phyloP scores from a whole-genome alignment of 2,888 invertebrate species.

The Conops quadrifasciatus region DNA sequence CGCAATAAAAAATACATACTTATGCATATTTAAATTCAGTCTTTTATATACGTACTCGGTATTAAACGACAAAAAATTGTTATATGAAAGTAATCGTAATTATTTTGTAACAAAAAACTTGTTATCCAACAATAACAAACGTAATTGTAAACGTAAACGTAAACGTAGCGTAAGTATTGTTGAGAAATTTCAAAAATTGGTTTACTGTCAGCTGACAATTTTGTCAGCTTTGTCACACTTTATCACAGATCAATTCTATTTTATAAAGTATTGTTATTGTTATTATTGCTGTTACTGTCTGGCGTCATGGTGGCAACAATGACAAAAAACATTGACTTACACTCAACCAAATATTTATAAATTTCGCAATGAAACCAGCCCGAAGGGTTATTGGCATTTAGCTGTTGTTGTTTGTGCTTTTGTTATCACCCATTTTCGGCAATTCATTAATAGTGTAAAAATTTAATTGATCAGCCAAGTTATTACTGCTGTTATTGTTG shows the following conservation, averaged over 20 bases:
- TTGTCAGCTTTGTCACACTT: neutral
- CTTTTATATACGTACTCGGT: constrained; percentile 24
- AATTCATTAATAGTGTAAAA: constrained; percentile 59
- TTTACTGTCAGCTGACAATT: neutral
- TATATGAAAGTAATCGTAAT: neutral
- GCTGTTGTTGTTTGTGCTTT: constrained; percentile 15
- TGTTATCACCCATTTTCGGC: constrained; percentile 50
- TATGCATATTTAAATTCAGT: constrained; percentile 38
- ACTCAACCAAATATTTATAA: no score
- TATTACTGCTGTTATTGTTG: constrained; percentile 31
- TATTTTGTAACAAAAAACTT: constrained; percentile 1
- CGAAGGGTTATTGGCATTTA: neutral
- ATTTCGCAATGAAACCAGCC: no score
- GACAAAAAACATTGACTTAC: no score
- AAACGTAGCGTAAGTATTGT: neutral
- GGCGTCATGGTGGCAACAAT: no score
- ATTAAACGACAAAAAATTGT: neutral
- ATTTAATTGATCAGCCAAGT: constrained; percentile 32
- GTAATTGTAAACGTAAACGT: neutral
- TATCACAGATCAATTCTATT: no score
- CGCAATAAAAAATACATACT: constrained; percentile 35
- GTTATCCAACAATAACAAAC: constrained; percentile 1
- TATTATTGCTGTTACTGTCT: no score
- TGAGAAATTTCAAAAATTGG: no score
- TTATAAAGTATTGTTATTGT: no score